These are phyloP conservation scores for Calephelis nemesis DNA, from an alignment of 1,140 invertebrate species.

Conservation along the genomic window DNA sequence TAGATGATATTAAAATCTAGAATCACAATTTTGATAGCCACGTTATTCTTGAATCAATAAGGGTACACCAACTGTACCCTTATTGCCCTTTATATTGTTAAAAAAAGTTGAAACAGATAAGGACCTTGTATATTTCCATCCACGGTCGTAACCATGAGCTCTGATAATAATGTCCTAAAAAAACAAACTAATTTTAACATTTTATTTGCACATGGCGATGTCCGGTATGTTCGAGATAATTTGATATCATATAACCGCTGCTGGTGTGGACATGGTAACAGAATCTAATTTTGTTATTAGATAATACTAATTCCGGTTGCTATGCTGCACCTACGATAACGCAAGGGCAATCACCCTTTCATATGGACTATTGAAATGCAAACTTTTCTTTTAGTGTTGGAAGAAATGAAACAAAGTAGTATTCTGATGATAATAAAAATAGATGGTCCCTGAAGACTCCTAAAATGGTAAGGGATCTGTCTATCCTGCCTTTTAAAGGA, in stretches of 20 bases:
- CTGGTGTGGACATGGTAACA: constrained; percentile 12
- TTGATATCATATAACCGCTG: constrained; percentile 9
- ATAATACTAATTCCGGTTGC: constrained; percentile 33
- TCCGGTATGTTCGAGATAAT: constrained; percentile 3
- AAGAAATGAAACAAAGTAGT: no score
- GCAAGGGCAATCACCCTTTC: constrained; percentile 32
- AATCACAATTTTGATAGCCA: no score
- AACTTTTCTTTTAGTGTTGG: neutral
- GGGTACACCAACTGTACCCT: no score
- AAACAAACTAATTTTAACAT: constrained; percentile 7
- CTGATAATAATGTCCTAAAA: constrained; percentile 11
- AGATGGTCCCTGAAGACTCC: no score
- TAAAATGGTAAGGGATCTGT: no score
- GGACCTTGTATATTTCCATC: neutral
- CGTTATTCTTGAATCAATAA: no score
- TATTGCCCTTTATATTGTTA: no score
- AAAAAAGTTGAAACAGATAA: neutral
- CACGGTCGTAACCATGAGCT: constrained; percentile 1
- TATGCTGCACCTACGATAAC: constrained; percentile 23
- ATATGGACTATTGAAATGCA: constrained; percentile 19
- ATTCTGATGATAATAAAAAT: no score
- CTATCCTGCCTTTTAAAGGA: no score
- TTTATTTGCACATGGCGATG: constrained; percentile 8
- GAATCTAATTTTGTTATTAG: neutral
- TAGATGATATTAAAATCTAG: no score